These are phyloP conservation scores for Cirrhinus molitorella DNA, from an alignment of 2,797 vertebrate genomes.

Conservation along the genomic window DNA sequence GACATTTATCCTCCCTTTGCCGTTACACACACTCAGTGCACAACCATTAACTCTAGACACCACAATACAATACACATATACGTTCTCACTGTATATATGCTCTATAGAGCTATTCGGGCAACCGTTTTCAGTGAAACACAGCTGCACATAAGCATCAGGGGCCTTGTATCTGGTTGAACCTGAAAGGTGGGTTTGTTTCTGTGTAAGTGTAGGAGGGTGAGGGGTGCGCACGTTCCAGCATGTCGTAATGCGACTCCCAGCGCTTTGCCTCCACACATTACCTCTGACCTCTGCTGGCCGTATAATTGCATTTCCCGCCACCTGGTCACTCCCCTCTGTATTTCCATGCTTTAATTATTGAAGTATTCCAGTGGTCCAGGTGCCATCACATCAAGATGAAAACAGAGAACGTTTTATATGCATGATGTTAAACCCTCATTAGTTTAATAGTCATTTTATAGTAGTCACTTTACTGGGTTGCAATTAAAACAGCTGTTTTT, in stretches of 20 bases:
- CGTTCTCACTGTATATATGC: background rate
- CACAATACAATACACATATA: constrained; percentile 13
- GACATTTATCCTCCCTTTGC: constrained; percentile 56
- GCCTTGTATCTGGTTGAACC: constrained; percentile 57
- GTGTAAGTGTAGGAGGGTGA: constrained; percentile 43
- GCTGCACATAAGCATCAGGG: constrained; percentile 42
- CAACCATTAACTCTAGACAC: background rate
- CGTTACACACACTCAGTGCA: constrained; percentile 26
- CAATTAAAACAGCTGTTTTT: background rate
- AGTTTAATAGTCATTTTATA: background rate
- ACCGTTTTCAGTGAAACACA: constrained; percentile 8
- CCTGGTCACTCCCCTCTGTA: constrained; percentile 4
- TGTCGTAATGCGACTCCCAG: constrained; percentile 53
- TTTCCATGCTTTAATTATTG: background rate
- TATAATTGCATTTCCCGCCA: constrained; percentile 41
- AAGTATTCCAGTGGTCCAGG: background rate
- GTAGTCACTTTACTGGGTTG: background rate
- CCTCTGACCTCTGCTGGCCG: constrained; percentile 56
- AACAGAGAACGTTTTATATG: background rate
- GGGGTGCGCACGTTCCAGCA: constrained; percentile 61
- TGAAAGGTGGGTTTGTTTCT: constrained; percentile 64
- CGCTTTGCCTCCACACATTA: constrained; percentile 16
- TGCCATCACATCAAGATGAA: background rate
- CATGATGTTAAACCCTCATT: background rate
- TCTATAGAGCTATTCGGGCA: background rate